phyloP scores from a whole-genome alignment of 2,797 vertebrate species.

The Nothura maculosa region DNA sequence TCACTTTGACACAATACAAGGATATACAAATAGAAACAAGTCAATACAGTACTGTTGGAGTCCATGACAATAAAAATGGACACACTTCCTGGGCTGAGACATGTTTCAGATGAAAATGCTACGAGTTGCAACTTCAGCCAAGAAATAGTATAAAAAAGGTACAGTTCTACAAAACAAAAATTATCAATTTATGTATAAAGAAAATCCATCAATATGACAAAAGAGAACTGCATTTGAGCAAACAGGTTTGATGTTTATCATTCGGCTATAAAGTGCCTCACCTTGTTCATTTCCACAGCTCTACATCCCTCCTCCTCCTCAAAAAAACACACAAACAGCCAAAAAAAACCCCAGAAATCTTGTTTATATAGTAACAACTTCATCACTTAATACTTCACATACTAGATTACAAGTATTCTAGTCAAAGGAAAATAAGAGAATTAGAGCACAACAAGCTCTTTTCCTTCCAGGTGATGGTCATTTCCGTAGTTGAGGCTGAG shows the following conservation, averaged over 20 bases:
- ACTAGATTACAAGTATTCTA: background rate
- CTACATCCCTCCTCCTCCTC: no score
- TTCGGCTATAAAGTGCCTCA: background rate
- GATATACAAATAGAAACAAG: background rate
- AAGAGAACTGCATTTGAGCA: background rate
- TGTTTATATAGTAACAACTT: background rate
- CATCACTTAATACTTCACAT: background rate
- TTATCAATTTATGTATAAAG: background rate
- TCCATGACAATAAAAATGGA: background rate
- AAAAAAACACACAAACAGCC: no score
- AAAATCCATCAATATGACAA: background rate
- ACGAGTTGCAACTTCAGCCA: background rate
- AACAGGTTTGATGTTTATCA: background rate
- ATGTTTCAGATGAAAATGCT: background rate
- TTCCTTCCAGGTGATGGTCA: background rate
- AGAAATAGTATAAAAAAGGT: background rate
- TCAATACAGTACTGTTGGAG: background rate
- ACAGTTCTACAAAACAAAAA: fast-evolving
- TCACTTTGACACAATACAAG: background rate
- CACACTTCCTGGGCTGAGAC: background rate
- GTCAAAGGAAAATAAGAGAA: background rate
- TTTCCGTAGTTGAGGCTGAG: background rate
- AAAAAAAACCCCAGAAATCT: no score
- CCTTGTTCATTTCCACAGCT: background rate
- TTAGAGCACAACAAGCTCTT: background rate